Evolutionary conservation across 1,140 invertebrate species (phyloP).

Genomic region (Diuraphis noxia): DNA sequence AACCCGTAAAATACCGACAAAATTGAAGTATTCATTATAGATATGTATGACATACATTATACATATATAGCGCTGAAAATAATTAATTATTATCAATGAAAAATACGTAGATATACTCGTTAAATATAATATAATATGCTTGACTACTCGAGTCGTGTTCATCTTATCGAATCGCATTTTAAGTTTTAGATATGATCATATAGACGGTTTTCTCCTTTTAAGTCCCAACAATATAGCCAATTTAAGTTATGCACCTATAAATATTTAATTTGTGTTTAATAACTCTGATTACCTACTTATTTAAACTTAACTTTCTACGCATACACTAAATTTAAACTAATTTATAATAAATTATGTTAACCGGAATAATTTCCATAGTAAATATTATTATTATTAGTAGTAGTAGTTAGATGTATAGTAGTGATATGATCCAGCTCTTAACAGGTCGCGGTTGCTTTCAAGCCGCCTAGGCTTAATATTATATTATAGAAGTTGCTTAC

Average conservation of each 20-base stretch:
- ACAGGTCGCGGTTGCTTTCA: no score
- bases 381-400: neutral
- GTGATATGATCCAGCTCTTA: no score
- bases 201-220: no score
- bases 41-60: no score
- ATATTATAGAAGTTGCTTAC: no score
- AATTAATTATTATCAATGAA: neutral
- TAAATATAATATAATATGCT: neutral
- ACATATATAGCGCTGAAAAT: neutral
- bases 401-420: neutral
- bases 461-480: no score
- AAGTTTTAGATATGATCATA: neutral
- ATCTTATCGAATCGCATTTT: neutral
- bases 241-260: neutral
- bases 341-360: slow-evolving; percentile 12
- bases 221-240: no score
- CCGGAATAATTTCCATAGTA: neutral
- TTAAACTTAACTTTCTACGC: neutral
- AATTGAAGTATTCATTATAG: neutral
- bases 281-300: neutral
- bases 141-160: neutral
- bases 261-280: slow-evolving; percentile 1
- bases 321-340: neutral
- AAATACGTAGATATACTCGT: neutral
- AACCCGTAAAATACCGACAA: neutral